phyloP scores from a whole-genome alignment of 37 sponge, comb jelly and placozoan species.

The Aphrocallistes beatrix region DNA sequence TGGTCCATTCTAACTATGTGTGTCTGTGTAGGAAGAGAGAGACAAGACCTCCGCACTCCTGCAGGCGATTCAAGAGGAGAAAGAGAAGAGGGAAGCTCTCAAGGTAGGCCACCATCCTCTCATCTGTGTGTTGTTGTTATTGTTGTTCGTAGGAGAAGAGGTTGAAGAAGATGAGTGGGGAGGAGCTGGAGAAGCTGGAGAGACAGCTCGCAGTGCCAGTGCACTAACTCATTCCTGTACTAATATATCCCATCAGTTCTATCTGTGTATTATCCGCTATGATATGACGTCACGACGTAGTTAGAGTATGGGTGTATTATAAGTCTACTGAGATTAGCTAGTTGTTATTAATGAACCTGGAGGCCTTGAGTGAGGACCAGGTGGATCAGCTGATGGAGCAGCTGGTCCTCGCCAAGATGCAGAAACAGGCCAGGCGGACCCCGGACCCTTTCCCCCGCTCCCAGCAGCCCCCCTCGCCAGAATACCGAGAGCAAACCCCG shows the following conservation, averaged over 20 bases:
- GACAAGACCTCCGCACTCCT: neutral
- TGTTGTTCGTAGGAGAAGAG: neutral
- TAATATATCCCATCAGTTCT: neutral
- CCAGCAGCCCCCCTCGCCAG: neutral
- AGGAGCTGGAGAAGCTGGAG: conserved; percentile 18
- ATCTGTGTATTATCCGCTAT: neutral
- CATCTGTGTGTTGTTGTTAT: neutral
- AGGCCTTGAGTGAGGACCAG: neutral
- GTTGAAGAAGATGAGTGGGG: neutral
- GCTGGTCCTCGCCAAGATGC: neutral
- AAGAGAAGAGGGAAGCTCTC: neutral
- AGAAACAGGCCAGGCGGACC: neutral
- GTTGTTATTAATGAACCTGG: neutral
- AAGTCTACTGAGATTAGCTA: too few species aligned
- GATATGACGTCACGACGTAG: conserved; percentile 17
- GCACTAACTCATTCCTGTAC: neutral
- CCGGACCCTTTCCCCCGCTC: neutral
- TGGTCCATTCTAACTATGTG: too few species aligned
- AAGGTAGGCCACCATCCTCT: neutral
- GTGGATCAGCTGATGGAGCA: neutral
- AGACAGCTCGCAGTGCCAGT: neutral
- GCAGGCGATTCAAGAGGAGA: neutral
- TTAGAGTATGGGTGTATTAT: too few species aligned
- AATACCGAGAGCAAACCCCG: too few species aligned
- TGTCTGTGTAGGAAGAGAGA: neutral